Evolutionary conservation across 2,113 vertebrate genomes (phyloP).

Genomic region (Epinephelus moara): DNA sequence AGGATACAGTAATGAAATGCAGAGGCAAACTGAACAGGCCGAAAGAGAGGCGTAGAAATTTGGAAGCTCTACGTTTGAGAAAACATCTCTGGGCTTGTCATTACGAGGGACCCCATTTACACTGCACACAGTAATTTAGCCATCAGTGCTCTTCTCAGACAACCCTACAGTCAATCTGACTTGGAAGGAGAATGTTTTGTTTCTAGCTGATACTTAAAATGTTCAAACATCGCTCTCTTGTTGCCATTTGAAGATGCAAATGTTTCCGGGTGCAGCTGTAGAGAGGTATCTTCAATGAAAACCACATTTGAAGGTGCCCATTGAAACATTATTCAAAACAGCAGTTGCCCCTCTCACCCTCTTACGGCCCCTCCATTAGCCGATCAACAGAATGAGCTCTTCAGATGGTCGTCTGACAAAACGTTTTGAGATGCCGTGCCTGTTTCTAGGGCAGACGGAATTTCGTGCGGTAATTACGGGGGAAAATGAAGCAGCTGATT

Average conservation of each 20-base stretch:
- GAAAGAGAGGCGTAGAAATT: too few relatives aligned
- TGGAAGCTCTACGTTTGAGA: too few relatives aligned
- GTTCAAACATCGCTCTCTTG: neutral
- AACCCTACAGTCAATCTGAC: neutral
- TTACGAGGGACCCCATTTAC: too few relatives aligned
- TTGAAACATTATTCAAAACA: conserved; percentile 31
- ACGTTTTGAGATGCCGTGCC: conserved; percentile 3
- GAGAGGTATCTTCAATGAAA: neutral
- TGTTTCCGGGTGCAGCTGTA: conserved; percentile 12
- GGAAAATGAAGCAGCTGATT: conserved; percentile 46
- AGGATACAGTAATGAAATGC: too few relatives aligned
- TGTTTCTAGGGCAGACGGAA: conserved; percentile 49
- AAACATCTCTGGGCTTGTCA: too few relatives aligned
- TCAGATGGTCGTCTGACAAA: conserved; percentile 36
- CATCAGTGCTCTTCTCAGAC: neutral
- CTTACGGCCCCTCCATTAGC: conserved; percentile 28
- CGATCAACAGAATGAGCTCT: conserved; percentile 33
- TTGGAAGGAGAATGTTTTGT: neutral
- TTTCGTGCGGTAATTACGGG: conserved; percentile 50
- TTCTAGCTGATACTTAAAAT: neutral
- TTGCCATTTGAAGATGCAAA: neutral
- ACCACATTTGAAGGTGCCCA: neutral
- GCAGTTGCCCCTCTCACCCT: conserved; percentile 25
- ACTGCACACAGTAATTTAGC: neutral
- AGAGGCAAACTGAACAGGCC: too few relatives aligned